A percentile compares a stretch with the other conserved stretches of the same genome.
These are phyloP conservation scores for Tragelaphus eurycerus DNA, from an alignment of 2,797 vertebrate species.

Conservation along the genomic window DNA sequence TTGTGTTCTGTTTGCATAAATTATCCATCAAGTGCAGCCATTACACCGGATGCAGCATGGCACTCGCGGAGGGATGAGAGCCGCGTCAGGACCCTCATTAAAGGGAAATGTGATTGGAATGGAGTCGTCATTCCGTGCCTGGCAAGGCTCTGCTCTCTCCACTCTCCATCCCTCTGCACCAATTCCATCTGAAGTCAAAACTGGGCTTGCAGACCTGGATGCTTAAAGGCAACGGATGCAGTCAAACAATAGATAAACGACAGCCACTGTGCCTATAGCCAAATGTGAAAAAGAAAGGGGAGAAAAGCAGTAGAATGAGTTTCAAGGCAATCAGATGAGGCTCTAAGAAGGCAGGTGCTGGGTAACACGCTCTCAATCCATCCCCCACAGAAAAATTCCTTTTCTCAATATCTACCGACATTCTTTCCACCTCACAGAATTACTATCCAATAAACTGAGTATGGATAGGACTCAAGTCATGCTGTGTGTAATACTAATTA, in stretches of 20 bases:
- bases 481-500: constrained; percentile 71
- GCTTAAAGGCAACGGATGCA: constrained; percentile 52
- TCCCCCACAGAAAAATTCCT: neutral
- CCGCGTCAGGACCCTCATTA: constrained; percentile 57
- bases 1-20: constrained; percentile 79
- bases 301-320: constrained; percentile 15
- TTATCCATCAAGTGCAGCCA: constrained; percentile 66
- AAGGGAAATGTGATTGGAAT: constrained; percentile 63
- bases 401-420: constrained; percentile 47
- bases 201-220: constrained; percentile 53
- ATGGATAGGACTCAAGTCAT: constrained; percentile 60
- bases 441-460: constrained; percentile 49
- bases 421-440: constrained; percentile 59
- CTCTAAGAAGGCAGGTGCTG: constrained; percentile 65
- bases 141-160: constrained; percentile 53
- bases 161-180: constrained; percentile 42
- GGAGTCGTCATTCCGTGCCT: constrained; percentile 43
- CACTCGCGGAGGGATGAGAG: constrained; percentile 53
- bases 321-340: constrained; percentile 52
- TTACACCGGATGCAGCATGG: constrained; percentile 66
- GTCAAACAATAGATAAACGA: constrained; percentile 60
- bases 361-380: neutral
- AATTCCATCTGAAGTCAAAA: constrained; percentile 35
- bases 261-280: constrained; percentile 37
- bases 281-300: constrained; percentile 50